A percentile compares a stretch with the other conserved stretches of the same genome.
Conservation (phyloP, 2,113 vertebrate species). For the Oreochromis tanganicae region DNA sequence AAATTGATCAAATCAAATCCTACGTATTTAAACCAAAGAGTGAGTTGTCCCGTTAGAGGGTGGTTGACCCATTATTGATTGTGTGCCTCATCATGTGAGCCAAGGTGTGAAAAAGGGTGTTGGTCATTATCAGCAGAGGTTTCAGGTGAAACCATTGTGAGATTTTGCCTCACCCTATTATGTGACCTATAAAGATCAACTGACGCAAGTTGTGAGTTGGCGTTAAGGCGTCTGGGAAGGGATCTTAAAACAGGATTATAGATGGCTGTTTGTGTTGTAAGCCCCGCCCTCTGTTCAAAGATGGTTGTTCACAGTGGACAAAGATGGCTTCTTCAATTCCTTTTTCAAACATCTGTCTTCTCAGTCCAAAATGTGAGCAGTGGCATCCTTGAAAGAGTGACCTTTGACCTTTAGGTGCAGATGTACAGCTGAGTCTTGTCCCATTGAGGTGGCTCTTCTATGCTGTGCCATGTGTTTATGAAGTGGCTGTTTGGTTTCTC, state of each 20-base stretch:
- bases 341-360: neutral
- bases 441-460: too few species aligned
- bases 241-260: neutral
- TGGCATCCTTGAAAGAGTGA: neutral
- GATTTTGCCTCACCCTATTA: neutral
- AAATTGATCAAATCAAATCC: neutral
- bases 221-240: neutral
- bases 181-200: neutral
- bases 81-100: neutral
- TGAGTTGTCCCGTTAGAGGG: neutral
- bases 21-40: neutral
- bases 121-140: neutral
- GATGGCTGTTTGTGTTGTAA: neutral
- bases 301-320: neutral
- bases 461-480: too few species aligned
- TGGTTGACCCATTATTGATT: neutral
- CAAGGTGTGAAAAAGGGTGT: neutral
- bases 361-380: neutral
- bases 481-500: too few species aligned
- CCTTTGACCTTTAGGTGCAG: neutral
- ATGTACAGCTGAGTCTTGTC: neutral
- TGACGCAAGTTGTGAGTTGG: neutral
- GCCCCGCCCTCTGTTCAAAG: neutral
- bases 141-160: rapidly evolving
- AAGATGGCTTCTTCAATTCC: rapidly evolving